These are phyloP conservation scores for Felis chaus DNA, from an alignment of 2,113 vertebrate species.

Conservation along the genomic window DNA sequence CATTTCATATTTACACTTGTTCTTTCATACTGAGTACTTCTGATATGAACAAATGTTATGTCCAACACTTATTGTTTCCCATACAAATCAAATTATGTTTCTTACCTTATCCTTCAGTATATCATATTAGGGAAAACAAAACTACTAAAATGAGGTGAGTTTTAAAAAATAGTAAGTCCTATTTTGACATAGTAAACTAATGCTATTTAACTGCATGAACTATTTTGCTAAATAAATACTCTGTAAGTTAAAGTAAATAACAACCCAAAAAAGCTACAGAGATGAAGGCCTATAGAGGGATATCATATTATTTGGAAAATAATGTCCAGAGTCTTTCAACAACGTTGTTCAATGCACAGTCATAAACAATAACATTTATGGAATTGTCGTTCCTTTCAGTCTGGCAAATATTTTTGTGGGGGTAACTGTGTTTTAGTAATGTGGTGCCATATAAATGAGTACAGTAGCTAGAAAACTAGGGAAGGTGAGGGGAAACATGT, in stretches of 20 bases:
- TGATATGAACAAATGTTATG: conserved; percentile 26
- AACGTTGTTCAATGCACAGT: not conserved
- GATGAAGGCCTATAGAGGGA: not conserved
- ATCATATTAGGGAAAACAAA: not conserved
- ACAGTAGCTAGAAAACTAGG: not conserved
- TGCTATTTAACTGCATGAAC: not conserved
- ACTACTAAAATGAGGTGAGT: not conserved
- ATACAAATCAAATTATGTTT: not conserved
- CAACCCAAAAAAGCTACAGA: not conserved
- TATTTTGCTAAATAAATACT: not conserved
- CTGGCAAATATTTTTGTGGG: not conserved
- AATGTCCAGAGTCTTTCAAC: not conserved
- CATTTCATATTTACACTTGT: conserved; percentile 54
- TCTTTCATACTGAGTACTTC: conserved; percentile 49
- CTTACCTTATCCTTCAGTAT: not conserved
- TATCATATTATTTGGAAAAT: not conserved
- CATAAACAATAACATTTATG: not conserved
- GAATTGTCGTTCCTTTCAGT: not conserved
- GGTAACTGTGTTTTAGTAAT: not conserved
- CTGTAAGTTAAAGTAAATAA: not conserved
- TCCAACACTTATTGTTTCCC: not conserved
- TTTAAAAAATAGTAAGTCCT: not conserved
- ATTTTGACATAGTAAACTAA: not conserved
- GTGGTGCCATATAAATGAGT: not conserved
- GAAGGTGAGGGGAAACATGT: not conserved